Evolutionary conservation across 2,797 vertebrate genomes (phyloP).

Genomic region (Remorina albescens): DNA sequence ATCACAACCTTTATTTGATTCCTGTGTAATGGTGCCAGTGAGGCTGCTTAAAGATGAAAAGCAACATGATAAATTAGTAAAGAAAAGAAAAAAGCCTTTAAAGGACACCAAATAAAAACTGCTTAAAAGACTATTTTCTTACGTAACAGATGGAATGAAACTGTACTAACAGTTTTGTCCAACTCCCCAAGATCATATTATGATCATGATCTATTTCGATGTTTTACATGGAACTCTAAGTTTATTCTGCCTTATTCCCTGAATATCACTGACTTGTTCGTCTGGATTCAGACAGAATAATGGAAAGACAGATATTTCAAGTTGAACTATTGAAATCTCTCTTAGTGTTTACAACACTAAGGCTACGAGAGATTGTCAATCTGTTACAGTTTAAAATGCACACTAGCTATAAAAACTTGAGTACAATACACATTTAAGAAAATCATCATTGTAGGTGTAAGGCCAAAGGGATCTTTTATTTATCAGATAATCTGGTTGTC

Average conservation of each 20-base stretch:
- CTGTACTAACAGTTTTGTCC: constrained; percentile 21
- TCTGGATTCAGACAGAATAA: no score
- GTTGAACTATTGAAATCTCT: no score
- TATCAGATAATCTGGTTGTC: no score
- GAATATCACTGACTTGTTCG: not conserved
- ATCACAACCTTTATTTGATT: not conserved
- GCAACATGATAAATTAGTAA: constrained; percentile 25
- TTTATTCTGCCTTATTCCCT: constrained; percentile 37
- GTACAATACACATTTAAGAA: no score
- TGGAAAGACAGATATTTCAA: no score
- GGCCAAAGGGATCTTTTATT: no score
- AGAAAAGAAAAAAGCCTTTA: constrained; percentile 26
- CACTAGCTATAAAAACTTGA: no score
- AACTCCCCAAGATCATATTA: constrained; percentile 46
- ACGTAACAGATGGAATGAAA: constrained; percentile 48
- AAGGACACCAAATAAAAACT: constrained; percentile 24
- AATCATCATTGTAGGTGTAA: no score
- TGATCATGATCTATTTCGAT: constrained; percentile 21
- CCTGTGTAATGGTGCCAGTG: constrained; percentile 7
- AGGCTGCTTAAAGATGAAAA: constrained; percentile 13
- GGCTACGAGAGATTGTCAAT: not conserved
- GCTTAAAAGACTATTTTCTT: constrained; percentile 35
- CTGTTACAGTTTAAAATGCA: not conserved
- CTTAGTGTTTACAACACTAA: not conserved
- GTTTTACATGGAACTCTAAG: constrained; percentile 23